Evolutionary conservation across 2,113 vertebrate species (phyloP).

Genomic region (Silurus glanis): DNA sequence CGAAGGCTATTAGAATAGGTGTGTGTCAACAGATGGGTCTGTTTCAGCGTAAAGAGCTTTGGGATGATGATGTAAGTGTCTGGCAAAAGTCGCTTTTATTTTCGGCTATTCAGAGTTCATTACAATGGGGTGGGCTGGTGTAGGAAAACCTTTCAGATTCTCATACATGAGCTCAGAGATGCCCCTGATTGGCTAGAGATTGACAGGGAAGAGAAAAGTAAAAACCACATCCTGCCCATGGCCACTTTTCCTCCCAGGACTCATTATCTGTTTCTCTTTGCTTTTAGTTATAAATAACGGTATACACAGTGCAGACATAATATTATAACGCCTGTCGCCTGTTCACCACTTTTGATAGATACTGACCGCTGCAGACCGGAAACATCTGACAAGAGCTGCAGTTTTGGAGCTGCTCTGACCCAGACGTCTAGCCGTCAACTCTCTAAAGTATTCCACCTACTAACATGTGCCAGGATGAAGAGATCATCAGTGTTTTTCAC

Average conservation of each 20-base stretch:
- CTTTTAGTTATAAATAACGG: too few relatives aligned
- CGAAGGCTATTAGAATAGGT: constrained; percentile 15
- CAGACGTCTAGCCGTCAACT: too few relatives aligned
- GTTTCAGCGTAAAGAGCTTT: background rate
- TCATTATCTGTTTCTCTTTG: too few relatives aligned
- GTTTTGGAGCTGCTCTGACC: too few relatives aligned
- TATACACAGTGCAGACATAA: too few relatives aligned
- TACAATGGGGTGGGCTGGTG: background rate
- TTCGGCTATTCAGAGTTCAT: background rate
- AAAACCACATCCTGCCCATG: background rate
- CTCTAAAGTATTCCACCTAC: too few relatives aligned
- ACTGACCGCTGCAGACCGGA: too few relatives aligned
- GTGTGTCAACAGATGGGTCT: constrained; percentile 13
- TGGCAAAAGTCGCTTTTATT: background rate
- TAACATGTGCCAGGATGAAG: too few relatives aligned
- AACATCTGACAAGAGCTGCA: too few relatives aligned
- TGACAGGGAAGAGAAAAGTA: background rate
- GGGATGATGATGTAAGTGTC: background rate
- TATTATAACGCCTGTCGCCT: too few relatives aligned
- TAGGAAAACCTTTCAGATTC: background rate
- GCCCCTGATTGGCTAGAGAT: background rate
- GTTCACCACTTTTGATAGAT: too few relatives aligned
- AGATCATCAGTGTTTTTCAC: too few relatives aligned
- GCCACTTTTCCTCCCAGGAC: background rate
- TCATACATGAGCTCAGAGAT: background rate